Evolutionary conservation across 1,140 invertebrate genomes (phyloP).

Genomic region (Eumeta japonica): DNA sequence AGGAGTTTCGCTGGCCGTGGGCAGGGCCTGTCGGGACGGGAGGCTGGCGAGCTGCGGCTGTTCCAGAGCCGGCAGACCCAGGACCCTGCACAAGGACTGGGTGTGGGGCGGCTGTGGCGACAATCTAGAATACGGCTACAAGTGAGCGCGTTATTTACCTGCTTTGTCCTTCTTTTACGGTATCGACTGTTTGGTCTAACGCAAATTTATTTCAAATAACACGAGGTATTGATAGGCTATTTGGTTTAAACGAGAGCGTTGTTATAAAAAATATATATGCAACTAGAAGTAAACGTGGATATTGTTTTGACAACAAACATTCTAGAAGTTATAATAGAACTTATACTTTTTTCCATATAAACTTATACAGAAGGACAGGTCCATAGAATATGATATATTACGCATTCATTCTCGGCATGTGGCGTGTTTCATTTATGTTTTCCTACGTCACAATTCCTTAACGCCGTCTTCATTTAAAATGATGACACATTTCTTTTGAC

Average conservation of each 20-base stretch:
- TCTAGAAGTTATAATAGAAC: background rate
- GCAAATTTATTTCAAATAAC: background rate
- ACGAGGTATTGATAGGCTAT: background rate
- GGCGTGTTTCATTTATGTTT: too few relatives aligned
- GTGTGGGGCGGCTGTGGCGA: constrained; percentile 97
- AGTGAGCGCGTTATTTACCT: constrained; percentile 60
- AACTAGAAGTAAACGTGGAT: too few relatives aligned
- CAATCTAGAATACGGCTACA: constrained; percentile 93
- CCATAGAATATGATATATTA: too few relatives aligned
- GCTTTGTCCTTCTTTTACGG: background rate
- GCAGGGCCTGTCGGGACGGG: constrained; percentile 86
- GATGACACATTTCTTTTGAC: too few relatives aligned
- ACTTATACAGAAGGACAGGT: too few relatives aligned
- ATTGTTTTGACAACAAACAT: background rate
- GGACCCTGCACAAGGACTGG: constrained; percentile 84
- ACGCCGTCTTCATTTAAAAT: too few relatives aligned
- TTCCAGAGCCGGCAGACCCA: constrained; percentile 73
- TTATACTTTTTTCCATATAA: too few relatives aligned
- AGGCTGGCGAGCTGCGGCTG: constrained; percentile 86
- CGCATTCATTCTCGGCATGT: too few relatives aligned
- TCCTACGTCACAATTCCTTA: too few relatives aligned
- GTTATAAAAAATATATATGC: too few relatives aligned
- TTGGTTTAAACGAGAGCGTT: background rate
- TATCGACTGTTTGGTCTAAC: background rate
- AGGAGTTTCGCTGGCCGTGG: constrained; percentile 82